Evolutionary conservation across 2,113 vertebrate species (phyloP).

Genomic region (Alexandromys fortis): DNA sequence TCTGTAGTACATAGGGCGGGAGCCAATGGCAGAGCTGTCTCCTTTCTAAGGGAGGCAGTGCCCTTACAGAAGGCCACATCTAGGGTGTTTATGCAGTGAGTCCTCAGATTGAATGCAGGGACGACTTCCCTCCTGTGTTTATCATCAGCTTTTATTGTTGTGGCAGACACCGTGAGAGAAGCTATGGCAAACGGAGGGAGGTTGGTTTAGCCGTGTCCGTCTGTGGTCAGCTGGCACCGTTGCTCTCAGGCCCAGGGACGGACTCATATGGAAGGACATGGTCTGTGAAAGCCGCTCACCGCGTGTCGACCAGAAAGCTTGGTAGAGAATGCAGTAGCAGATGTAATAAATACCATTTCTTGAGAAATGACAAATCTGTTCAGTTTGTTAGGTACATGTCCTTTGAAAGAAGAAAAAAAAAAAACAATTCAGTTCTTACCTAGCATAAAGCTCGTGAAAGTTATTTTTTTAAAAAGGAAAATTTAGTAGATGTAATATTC

Average conservation of each 20-base stretch:
- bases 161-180: neutral
- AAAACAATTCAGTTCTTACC: conserved; percentile 17
- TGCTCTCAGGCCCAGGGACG: neutral
- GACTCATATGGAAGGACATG: too few relatives aligned
- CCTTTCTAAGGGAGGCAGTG: neutral
- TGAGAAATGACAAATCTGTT: neutral
- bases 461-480: neutral
- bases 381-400: neutral
- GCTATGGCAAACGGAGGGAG: neutral
- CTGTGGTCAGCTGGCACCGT: neutral
- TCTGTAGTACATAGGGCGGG: neutral
- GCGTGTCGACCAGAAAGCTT: neutral
- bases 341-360: neutral
- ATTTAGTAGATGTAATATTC: neutral
- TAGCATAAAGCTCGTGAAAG: neutral
- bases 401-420: neutral
- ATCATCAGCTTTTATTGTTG: neutral
- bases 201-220: neutral
- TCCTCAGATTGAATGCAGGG: neutral
- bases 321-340: neutral
- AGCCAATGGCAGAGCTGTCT: neutral
- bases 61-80: neutral
- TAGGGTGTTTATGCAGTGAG: neutral
- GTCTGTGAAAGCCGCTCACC: neutral
- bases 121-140: neutral